These are phyloP conservation scores for Spea bombifrons DNA, from an alignment of 2,113 vertebrate species.

Conservation along the genomic window DNA sequence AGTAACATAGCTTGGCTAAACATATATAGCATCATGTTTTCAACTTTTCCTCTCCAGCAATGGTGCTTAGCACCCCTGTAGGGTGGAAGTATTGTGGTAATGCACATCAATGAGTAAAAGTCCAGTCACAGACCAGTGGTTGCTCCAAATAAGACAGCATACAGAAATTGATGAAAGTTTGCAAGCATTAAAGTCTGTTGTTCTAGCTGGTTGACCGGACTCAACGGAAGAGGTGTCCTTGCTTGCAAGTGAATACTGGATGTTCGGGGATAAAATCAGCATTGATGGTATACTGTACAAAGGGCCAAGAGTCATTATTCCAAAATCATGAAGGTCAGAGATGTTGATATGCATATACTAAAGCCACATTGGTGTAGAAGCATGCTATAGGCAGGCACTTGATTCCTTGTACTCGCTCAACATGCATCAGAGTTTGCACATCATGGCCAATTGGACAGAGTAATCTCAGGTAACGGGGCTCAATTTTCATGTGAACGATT, in stretches of 20 bases:
- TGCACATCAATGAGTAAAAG: too few relatives aligned
- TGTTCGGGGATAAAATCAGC: not conserved
- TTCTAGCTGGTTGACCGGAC: not conserved
- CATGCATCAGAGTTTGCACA: not conserved
- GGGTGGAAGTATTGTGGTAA: too few relatives aligned
- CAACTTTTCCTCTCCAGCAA: too few relatives aligned
- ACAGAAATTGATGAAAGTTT: not conserved
- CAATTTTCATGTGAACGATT: too few relatives aligned
- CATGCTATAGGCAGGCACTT: constrained; percentile 40
- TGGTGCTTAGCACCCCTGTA: too few relatives aligned
- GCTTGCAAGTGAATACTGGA: not conserved
- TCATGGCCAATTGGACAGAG: too few relatives aligned
- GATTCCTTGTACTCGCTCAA: constrained; percentile 38
- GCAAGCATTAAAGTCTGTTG: not conserved
- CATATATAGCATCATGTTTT: too few relatives aligned
- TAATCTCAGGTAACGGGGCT: too few relatives aligned
- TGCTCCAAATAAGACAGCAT: not conserved
- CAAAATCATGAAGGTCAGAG: not conserved
- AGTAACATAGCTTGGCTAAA: too few relatives aligned
- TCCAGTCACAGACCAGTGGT: too few relatives aligned
- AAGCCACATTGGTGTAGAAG: constrained; percentile 42
- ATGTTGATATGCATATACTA: constrained; percentile 23
- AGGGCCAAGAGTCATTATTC: constrained; percentile 30
- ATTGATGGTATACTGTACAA: not conserved
- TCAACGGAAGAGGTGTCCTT: not conserved